Conservation (phyloP, 1,140 invertebrate species). For the Drosophila nebulosa region DNA sequence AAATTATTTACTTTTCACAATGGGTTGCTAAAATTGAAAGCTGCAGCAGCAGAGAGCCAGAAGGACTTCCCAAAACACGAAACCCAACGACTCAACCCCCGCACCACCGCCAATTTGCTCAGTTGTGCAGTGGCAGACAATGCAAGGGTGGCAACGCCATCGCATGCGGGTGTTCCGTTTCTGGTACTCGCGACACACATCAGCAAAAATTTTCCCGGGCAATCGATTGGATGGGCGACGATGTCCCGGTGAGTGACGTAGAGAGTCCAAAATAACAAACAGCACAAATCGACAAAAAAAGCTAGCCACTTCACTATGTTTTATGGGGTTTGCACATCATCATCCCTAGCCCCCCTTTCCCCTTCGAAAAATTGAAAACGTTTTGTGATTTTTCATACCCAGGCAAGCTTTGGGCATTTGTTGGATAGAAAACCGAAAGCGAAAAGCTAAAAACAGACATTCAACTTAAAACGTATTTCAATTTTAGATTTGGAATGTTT, state of each 20-base stretch:
- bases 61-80: slow-evolving; percentile 63
- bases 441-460: slow-evolving; percentile 12
- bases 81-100: slow-evolving; percentile 30
- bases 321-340: slow-evolving; percentile 8
- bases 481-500: slow-evolving; percentile 71
- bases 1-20: slow-evolving; percentile 55
- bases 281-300: slow-evolving; percentile 37
- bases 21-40: slow-evolving; percentile 60
- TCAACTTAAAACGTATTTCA: slow-evolving; percentile 45
- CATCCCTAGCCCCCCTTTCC: slow-evolving; percentile 23
- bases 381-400: slow-evolving; percentile 59
- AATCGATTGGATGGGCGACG: slow-evolving; percentile 81
- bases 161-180: slow-evolving; percentile 60
- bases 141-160: slow-evolving; percentile 41
- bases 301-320: slow-evolving; percentile 14
- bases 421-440: slow-evolving; percentile 21
- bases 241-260: slow-evolving; percentile 80
- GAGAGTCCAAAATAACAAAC: too few relatives aligned
- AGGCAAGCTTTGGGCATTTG: slow-evolving; percentile 24
- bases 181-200: slow-evolving; percentile 65
- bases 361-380: neutral
- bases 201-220: slow-evolving; percentile 71
- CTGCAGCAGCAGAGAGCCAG: slow-evolving; percentile 30
- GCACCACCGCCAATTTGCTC: slow-evolving; percentile 16
- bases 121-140: slow-evolving; percentile 4